Evolutionary conservation across 2,888 invertebrate species (phyloP).

Genomic region (Psococerastis gibbosa): DNA sequence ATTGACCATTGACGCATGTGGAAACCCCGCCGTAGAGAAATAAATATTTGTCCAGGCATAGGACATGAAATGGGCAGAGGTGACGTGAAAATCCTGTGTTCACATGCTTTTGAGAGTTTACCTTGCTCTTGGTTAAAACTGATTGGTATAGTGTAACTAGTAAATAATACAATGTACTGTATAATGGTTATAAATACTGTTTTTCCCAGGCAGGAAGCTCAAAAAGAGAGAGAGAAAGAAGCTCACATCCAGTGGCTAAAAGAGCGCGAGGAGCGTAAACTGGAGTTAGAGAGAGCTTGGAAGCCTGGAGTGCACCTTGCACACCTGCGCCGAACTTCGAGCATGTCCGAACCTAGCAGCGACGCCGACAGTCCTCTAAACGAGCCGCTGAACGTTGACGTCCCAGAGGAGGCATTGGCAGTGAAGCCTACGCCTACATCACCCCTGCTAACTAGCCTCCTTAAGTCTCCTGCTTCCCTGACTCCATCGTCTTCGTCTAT

Average conservation of each 20-base stretch:
- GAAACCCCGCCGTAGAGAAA: too few species aligned
- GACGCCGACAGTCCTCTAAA: conserved; percentile 18
- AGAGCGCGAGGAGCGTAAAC: conserved; percentile 44
- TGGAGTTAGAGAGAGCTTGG: conserved; percentile 40
- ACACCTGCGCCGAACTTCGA: conserved; percentile 1
- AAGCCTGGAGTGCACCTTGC: conserved; percentile 25
- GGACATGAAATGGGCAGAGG: too few species aligned
- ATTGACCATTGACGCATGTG: too few species aligned
- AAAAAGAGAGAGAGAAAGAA: conserved; percentile 45
- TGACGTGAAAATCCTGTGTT: too few species aligned
- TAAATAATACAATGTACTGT: too few species aligned
- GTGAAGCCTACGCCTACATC: conserved; percentile 24
- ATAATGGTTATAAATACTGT: too few species aligned
- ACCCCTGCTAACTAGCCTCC: conserved; percentile 61
- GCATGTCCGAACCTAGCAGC: conserved; percentile 16
- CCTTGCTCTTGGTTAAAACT: too few species aligned
- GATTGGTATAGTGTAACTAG: too few species aligned
- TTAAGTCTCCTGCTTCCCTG: conserved; percentile 47
- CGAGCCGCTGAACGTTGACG: conserved; percentile 17
- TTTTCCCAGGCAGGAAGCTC: too few species aligned
- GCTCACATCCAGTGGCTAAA: conserved; percentile 40
- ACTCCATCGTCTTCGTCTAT: conserved; percentile 24
- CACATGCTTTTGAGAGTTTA: too few species aligned
- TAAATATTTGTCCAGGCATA: too few species aligned
- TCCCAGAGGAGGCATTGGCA: conserved; percentile 16